phyloP scores from a whole-genome alignment of 2,113 vertebrate genomes.

The Vimba vimba region DNA sequence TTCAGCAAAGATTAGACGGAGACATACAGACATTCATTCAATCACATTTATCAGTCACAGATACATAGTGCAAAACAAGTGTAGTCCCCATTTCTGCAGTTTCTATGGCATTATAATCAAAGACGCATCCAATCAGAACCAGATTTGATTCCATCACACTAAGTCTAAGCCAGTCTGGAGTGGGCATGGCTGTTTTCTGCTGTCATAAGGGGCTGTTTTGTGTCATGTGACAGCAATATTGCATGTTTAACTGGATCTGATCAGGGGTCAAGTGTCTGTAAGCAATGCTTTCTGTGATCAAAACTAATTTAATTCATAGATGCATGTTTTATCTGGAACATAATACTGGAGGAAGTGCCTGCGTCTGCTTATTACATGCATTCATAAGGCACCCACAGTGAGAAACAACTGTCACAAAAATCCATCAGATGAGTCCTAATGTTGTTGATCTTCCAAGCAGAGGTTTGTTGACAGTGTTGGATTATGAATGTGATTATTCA shows the following conservation, averaged over 20 bases:
- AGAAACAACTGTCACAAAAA: neutral
- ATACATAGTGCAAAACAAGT: neutral
- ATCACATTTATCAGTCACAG: constrained; percentile 5
- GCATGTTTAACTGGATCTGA: neutral
- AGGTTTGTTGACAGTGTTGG: neutral
- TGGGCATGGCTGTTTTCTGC: neutral
- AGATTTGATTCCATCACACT: neutral
- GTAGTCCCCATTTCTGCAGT: neutral
- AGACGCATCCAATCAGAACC: neutral
- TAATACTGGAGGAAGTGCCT: neutral
- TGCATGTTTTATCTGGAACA: neutral
- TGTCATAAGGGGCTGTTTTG: neutral
- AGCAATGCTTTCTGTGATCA: neutral
- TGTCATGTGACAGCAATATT: neutral
- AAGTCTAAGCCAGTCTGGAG: neutral
- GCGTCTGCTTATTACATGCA: constrained; percentile 11
- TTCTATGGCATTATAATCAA: constrained; percentile 6
- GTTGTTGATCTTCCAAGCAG: neutral
- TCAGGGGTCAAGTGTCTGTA: neutral
- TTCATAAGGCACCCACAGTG: neutral
- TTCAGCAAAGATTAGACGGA: neutral
- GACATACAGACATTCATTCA: constrained; percentile 15
- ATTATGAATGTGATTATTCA: neutral
- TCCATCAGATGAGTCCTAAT: constrained; percentile 1
- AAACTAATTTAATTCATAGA: neutral